Evolutionary conservation across 2,888 invertebrate species (phyloP), one percentile per base, ranked within the genome.

Genomic region (Sarcophaga rosellei): DNA sequence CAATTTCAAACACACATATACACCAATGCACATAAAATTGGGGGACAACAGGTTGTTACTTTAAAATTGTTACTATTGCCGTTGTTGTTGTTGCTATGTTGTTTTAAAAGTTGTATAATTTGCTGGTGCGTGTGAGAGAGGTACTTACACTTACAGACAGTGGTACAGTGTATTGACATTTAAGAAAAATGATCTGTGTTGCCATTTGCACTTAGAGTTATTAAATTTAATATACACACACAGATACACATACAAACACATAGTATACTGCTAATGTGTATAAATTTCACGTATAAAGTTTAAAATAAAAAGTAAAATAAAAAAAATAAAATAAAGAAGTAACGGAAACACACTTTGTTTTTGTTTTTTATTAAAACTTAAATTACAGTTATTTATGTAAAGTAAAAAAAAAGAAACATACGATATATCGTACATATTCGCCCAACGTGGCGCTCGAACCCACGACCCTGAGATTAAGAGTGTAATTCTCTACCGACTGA

Each of bases 381-480:
- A 35, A 35, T 35, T 12, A 23, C 53, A 73, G 62, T 73, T 77
- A 44, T 23, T 44, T 53, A 1, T 73, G 15, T n/a, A 61, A 25
- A 35, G 35, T 44, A 70, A 35, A 66, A 6, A 20, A 44, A 75
- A 57, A 20, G 8, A 21, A 65, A 23, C 12, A 0, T 8, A 74
- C 62, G 78, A 74, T 53, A 53, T 59, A 15, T 35, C 35, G 35
- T 35, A 35, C 2, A 35, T 69, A 44, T 44, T 87, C 90, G 90
- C 90, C 91, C 90, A 90, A 90, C 90, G 90, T 90, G 90, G 90
- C 90, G 91, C 90, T 90, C 90, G 90, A 90, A 90, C 90, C 90
- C 90, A 90, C 90, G 91, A 91, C 91, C 91, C 90, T 90, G 90
- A 90, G 90, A 90, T 91, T 90, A 90, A 90, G 90, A 91, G 90